Percentiles rank a stretch among this genome's conserved stretches.
These are phyloP conservation scores for Heliconius ethilla DNA, from an alignment of 2,888 invertebrate genomes.

Conservation along the genomic window DNA sequence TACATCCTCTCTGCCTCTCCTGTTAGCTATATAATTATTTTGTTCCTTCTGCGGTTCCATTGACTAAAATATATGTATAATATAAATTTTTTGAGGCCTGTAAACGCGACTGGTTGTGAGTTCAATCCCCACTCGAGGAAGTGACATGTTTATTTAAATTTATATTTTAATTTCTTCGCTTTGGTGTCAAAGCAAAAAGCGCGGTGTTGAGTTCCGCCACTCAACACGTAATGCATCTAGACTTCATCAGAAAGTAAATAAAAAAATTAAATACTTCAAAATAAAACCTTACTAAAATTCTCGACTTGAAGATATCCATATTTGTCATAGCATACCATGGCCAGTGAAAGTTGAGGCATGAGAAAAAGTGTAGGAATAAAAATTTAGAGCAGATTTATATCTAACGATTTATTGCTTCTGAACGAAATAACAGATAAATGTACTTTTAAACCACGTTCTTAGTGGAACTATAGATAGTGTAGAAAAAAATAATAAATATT, in stretches of 20 bases:
- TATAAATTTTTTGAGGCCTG: no score
- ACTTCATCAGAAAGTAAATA: no score
- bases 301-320: background rate
- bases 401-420: constrained; percentile 42
- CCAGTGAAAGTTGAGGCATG: constrained; percentile 22
- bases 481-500: background rate
- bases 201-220: no score
- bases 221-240: no score
- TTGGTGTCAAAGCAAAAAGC: no score
- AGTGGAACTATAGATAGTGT: background rate
- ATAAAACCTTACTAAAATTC: background rate
- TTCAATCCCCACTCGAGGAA: no score
- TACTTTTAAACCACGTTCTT: background rate
- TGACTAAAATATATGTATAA: background rate
- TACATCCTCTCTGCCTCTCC: constrained; percentile 1
- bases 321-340: background rate
- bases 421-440: constrained; percentile 25
- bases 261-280: background rate
- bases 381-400: constrained; percentile 44
- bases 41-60: background rate
- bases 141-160: no score
- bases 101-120: no score
- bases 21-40: constrained; percentile 10
- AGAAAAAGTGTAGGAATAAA: constrained; percentile 39
- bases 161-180: no score